Base-by-base conservation (phyloP, 2,888 invertebrate species). In the Ectemnius lituratus region DNA sequence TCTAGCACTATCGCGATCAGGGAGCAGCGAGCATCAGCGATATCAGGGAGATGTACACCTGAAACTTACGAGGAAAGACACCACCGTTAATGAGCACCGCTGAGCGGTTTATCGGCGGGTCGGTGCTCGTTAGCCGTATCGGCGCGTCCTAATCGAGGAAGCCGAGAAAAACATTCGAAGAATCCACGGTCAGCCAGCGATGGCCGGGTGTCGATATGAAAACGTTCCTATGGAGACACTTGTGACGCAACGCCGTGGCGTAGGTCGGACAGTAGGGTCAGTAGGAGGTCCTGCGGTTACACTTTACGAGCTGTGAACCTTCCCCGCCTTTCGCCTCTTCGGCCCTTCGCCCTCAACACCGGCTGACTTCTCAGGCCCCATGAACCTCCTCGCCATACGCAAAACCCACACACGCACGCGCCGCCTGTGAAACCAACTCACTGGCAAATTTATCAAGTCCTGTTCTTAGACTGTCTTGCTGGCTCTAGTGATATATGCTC, bases 91-190 rank as follows among this genome's bases (percentile, higher is more conserved):
- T 79, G 82, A 84, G 78, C 80, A 76, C 74, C 75, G 82, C 70
- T 70, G 77, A 83, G 78, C 77, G 74, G 78, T 84, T 84, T 84
- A 81, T 84, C 78, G 81, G 81, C 76, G 75, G 75, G 75, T 76
- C 74, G 80, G 63, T 76, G 80, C 84, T 85, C 81, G 81, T 84
- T 85, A 84, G 78, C 67, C 80, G 83, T 83, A 84, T 84, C 83
- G 82, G 75, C 79, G 73, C 75, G 76, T 73, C 76, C 71, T 80
- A 79, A 76, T 74, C 74, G 70, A 58, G 58, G 60, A 70, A 69
- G 70, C 73, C 61, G 56, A 70, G 71, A 73, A 74, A 78, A 73
- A 59, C 71, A 63, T 20, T 16, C 49, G 47, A 65, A 70, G 76
- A 75, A 74, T 81, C 67, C 78, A 62, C 76, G 68, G 57, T 11